phyloP scores from a whole-genome alignment of 2,113 vertebrate species.

The Spermophilus dauricus region DNA sequence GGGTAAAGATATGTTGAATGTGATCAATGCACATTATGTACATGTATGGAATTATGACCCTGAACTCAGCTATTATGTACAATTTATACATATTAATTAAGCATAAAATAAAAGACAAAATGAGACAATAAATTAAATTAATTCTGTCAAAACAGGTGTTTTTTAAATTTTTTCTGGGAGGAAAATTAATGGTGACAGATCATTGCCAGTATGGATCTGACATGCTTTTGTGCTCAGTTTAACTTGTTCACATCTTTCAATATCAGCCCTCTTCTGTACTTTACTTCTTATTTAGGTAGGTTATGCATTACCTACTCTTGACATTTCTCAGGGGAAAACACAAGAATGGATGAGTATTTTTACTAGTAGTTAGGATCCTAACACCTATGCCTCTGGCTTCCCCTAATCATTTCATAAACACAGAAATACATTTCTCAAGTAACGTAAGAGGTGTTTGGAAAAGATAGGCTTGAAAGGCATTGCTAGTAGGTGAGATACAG shows the following conservation, averaged over 20 bases:
- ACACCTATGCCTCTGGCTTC: neutral
- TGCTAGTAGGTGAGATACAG: neutral
- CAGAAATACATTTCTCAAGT: neutral
- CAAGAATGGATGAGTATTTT: neutral
- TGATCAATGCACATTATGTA: neutral
- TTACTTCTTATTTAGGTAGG: neutral
- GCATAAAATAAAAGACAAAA: neutral
- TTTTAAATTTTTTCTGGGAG: neutral
- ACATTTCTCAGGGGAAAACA: neutral
- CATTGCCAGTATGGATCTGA: neutral
- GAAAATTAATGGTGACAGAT: neutral
- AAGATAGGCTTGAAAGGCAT: neutral
- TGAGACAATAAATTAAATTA: neutral
- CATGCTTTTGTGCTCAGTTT: neutral
- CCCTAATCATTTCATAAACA: neutral
- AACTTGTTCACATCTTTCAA: neutral
- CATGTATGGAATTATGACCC: neutral
- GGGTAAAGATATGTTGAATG: neutral
- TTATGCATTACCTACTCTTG: neutral
- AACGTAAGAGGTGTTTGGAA: neutral
- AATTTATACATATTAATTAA: neutral
- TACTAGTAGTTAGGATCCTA: neutral
- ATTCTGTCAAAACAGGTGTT: neutral
- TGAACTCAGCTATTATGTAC: neutral
- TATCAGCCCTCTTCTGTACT: neutral